Conservation (phyloP, 2,797 vertebrate genomes). For the Tinamus major region DNA sequence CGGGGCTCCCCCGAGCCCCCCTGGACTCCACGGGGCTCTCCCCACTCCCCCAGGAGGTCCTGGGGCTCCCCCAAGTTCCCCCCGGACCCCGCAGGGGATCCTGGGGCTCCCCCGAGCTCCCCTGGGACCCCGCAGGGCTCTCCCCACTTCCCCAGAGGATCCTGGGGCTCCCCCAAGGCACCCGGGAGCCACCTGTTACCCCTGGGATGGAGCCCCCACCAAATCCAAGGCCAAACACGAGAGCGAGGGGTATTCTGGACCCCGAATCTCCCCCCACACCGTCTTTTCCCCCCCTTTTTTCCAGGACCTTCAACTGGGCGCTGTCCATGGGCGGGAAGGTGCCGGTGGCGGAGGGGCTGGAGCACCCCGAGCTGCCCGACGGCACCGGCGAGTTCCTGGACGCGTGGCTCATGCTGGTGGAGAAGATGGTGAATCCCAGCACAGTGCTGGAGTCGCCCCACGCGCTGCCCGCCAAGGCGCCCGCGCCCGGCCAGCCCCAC, state of each 20-base stretch:
- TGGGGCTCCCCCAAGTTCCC: too few species aligned
- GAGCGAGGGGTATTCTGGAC: background rate
- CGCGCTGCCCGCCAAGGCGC: slow-evolving; percentile 91
- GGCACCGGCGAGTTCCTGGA: slow-evolving; percentile 96
- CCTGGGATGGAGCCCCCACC: too few species aligned
- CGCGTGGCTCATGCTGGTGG: slow-evolving; percentile 97
- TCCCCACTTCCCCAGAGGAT: too few species aligned
- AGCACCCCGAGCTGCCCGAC: slow-evolving; percentile 93
- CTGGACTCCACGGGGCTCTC: too few species aligned
- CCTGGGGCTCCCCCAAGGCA: too few species aligned
- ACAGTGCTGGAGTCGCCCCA: slow-evolving; percentile 96
- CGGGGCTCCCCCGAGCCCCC: too few species aligned
- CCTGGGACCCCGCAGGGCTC: too few species aligned
- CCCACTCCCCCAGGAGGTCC: too few species aligned
- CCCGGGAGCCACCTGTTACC: too few species aligned
- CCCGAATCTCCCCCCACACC: background rate
- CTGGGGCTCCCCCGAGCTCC: too few species aligned
- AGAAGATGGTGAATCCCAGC: slow-evolving; percentile 98
- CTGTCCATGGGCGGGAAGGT: slow-evolving; percentile 96
- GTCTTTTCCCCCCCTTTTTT: background rate
- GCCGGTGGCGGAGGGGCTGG: slow-evolving; percentile 91
- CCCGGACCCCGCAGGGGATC: too few species aligned
- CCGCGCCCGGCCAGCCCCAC: slow-evolving; percentile 87
- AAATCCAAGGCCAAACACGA: too few species aligned
- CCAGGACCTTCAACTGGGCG: slow-evolving; percentile 96